Conservation (phyloP, 92 coral and sea anemone species). For the Chrysogorgia sp. region DNA sequence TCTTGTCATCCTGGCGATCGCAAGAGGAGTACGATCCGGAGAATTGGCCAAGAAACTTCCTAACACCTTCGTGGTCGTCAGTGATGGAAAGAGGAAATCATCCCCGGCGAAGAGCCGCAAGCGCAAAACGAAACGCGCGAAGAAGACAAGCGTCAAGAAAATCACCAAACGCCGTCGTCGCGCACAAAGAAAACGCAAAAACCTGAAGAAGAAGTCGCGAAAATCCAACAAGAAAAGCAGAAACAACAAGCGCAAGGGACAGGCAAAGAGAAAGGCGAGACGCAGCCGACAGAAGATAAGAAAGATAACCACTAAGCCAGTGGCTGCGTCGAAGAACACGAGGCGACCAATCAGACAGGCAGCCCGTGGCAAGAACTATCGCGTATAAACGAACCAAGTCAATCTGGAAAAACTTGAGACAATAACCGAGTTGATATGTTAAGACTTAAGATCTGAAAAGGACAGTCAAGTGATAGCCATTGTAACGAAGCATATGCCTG, state of each 20-base stretch:
- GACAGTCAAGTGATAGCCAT: conserved; percentile 26
- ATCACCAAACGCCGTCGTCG: conserved; percentile 15
- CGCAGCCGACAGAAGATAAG: conserved; percentile 29
- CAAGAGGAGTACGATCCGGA: conserved; percentile 33
- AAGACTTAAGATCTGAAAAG: conserved; percentile 40
- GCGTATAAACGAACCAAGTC: conserved; percentile 30
- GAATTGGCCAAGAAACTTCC: conserved; percentile 28
- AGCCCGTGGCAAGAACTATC: conserved; percentile 42
- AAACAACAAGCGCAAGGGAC: conserved; percentile 1
- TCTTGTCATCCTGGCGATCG: conserved; percentile 38
- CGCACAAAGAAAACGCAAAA: conserved; percentile 27
- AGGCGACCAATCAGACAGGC: conserved; percentile 38
- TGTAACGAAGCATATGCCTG: conserved; percentile 43
- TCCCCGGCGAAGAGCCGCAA: conserved; percentile 11
- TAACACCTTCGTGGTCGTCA: conserved; percentile 21
- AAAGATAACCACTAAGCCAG: not conserved
- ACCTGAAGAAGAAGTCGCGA: conserved; percentile 26
- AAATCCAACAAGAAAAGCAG: conserved; percentile 11
- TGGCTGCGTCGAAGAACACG: not conserved
- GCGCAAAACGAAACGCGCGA: conserved; percentile 26
- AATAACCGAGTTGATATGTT: conserved; percentile 13
- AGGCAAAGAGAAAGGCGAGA: conserved; percentile 27
- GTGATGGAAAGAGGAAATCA: conserved; percentile 3
- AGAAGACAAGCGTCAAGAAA: conserved; percentile 9
- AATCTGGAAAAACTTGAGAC: not conserved